A percentile compares a stretch with the other conserved stretches of the same genome.
Evolutionary conservation across 2,113 vertebrate species (phyloP).

Genomic region (Dissostichus mawsoni): DNA sequence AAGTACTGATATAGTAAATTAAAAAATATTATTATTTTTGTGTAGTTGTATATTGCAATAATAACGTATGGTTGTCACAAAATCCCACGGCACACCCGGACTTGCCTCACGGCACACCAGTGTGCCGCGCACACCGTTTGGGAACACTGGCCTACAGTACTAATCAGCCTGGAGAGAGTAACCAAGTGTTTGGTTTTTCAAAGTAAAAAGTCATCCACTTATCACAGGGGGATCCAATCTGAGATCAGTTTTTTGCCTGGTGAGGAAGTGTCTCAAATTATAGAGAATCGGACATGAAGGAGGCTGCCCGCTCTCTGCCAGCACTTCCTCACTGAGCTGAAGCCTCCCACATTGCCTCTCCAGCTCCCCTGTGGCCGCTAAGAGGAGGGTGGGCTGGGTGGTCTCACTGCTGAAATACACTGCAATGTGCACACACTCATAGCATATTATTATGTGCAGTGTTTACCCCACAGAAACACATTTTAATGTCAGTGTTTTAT

Average conservation of each 20-base stretch:
- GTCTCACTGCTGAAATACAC: constrained; percentile 40
- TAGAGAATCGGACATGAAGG: constrained; percentile 32
- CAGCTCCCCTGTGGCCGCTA: constrained; percentile 57
- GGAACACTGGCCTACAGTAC: no score
- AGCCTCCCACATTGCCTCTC: constrained; percentile 41
- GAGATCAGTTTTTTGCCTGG: constrained; percentile 17
- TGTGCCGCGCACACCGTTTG: no score
- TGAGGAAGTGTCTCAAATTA: constrained; percentile 32
- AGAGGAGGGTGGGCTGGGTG: constrained; percentile 44
- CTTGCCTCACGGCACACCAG: no score
- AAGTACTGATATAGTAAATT: no score
- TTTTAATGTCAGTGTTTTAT: background rate
- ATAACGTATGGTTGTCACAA: no score
- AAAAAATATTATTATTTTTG: no score
- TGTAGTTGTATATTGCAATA: no score
- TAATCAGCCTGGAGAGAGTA: constrained; percentile 25
- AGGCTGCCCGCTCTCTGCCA: constrained; percentile 53
- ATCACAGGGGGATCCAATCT: constrained; percentile 24
- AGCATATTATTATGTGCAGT: background rate
- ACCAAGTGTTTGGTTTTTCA: constrained; percentile 27
- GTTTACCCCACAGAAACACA: background rate
- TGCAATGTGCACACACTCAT: constrained; percentile 13
- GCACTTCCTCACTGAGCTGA: constrained; percentile 58
- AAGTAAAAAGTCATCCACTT: constrained; percentile 40
- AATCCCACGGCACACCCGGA: no score